phyloP scores from a whole-genome alignment of 2,113 vertebrate species.

The Phyllostomus discolor region DNA sequence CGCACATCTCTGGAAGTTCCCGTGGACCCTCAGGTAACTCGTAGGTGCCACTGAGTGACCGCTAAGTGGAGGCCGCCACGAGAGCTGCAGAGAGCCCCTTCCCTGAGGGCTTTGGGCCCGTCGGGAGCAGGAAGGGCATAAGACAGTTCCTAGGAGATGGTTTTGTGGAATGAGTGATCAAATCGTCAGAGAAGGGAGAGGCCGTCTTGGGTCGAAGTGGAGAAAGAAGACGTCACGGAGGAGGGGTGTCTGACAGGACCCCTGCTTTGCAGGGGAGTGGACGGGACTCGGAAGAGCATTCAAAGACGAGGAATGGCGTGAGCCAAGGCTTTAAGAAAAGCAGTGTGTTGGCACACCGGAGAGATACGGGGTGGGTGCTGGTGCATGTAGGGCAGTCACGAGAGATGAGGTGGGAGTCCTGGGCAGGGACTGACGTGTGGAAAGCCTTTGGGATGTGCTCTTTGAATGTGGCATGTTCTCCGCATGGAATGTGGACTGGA shows the following conservation, averaged over 20 bases:
- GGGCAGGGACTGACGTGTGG: background rate
- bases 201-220: background rate
- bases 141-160: background rate
- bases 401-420: background rate
- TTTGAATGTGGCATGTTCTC: background rate
- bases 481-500: too few species aligned
- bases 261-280: background rate
- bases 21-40: background rate
- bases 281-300: background rate
- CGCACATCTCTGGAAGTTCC: background rate
- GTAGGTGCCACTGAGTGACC: background rate
- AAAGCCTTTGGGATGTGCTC: background rate
- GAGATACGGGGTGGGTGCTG: accelerated
- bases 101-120: background rate
- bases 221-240: background rate
- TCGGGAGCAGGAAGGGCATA: background rate
- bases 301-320: background rate
- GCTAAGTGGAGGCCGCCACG: background rate
- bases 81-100: background rate
- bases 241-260: background rate
- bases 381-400: background rate
- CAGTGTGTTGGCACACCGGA: background rate
- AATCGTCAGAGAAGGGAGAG: background rate
- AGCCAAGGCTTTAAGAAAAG: background rate
- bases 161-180: background rate